Conservation (phyloP, 92 coral and sea anemone genomes). For the Micromussa lordhowensis region DNA sequence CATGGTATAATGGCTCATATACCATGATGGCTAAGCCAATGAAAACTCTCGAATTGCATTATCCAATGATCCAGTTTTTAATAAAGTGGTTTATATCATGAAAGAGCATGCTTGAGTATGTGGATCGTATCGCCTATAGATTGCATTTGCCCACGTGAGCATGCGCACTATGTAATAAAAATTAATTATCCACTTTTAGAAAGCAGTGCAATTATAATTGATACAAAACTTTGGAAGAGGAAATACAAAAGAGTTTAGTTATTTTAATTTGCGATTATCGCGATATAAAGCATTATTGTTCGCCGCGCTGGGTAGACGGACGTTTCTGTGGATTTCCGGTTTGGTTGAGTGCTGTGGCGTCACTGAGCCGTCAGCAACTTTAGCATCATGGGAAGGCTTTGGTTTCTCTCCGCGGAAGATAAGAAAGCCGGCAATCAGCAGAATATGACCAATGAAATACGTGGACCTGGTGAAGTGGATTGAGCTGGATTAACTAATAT, state of each 20-base stretch:
- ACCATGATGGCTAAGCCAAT: too few species aligned
- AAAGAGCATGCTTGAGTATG: too few species aligned
- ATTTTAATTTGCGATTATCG: not conserved
- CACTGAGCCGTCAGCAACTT: not conserved
- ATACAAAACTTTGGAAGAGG: too few species aligned
- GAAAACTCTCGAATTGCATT: too few species aligned
- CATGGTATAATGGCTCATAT: too few species aligned
- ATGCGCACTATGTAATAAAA: too few species aligned
- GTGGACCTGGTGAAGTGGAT: conserved; percentile 65
- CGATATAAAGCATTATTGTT: conserved; percentile 30
- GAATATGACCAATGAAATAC: conserved; percentile 83
- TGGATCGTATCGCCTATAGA: too few species aligned
- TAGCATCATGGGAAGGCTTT: conserved; percentile 18
- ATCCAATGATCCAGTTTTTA: too few species aligned
- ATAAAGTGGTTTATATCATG: too few species aligned
- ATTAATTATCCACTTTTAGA: not conserved
- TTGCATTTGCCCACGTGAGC: too few species aligned
- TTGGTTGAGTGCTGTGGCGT: conserved; percentile 5
- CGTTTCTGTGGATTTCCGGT: not conserved
- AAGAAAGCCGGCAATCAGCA: conserved; percentile 40
- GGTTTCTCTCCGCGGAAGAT: not conserved
- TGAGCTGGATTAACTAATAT: not conserved
- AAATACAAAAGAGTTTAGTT: not conserved
- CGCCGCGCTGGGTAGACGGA: not conserved
- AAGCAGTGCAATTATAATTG: not conserved